These are phyloP conservation scores for Drosophila varians DNA, from an alignment of 1,140 invertebrate species.

Conservation along the genomic window DNA sequence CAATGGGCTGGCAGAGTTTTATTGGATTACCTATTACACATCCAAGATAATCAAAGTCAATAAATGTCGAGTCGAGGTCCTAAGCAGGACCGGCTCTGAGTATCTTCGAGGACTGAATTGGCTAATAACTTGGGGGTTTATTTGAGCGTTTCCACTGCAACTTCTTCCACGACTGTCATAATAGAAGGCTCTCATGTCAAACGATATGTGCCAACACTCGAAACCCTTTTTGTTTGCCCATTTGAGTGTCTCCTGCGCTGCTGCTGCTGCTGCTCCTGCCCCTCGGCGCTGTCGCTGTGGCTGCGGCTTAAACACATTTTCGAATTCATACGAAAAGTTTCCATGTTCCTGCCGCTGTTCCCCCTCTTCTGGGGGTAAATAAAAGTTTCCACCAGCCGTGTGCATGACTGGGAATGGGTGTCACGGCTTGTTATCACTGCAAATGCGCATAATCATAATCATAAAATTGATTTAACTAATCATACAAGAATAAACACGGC, in stretches of 20 bases:
- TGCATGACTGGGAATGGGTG: constrained; percentile 61
- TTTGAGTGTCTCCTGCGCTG: constrained; percentile 11
- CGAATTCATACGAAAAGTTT: constrained; percentile 75
- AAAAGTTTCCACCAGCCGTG: constrained; percentile 57
- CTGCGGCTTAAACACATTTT: too few relatives aligned
- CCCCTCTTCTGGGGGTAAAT: constrained; percentile 15
- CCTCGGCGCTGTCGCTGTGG: too few relatives aligned
- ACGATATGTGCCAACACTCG: constrained; percentile 23
- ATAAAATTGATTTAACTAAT: constrained; percentile 79
- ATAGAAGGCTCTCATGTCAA: constrained; percentile 13
- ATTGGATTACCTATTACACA: neutral
- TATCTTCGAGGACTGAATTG: constrained; percentile 21
- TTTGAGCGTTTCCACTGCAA: constrained; percentile 21
- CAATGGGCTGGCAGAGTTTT: neutral
- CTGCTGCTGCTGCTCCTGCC: too few relatives aligned
- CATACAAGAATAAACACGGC: constrained; percentile 56
- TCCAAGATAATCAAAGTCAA: neutral
- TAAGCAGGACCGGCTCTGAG: neutral
- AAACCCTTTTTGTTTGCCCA: constrained; percentile 47
- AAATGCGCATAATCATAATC: constrained; percentile 65
- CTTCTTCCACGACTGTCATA: constrained; percentile 16
- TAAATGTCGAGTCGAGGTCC: neutral
- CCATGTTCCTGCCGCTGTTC: constrained; percentile 37
- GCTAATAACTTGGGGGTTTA: constrained; percentile 35
- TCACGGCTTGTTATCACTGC: constrained; percentile 44